Evolutionary conservation across 2,888 invertebrate genomes (phyloP).

Genomic region (Eumerus sabulonum): DNA sequence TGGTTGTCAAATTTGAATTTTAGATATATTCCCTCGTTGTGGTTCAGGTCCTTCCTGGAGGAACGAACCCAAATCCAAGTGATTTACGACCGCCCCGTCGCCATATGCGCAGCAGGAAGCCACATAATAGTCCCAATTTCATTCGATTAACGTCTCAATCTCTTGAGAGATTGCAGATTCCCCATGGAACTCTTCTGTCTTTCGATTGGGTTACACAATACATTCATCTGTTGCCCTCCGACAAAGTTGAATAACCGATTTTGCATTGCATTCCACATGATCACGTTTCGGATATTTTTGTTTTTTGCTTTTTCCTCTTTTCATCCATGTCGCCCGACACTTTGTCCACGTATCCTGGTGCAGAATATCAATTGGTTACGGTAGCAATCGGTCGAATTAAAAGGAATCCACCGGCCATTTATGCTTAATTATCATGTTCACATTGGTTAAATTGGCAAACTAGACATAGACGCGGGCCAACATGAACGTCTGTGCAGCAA

Average conservation of each 20-base stretch:
- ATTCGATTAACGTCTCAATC: conserved; percentile 43
- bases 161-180: conserved; percentile 29
- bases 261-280: conserved; percentile 29
- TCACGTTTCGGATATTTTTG: conserved; percentile 4
- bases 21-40: conserved; percentile 33
- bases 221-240: conserved; percentile 25
- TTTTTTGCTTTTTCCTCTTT: conserved; percentile 18
- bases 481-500: not conserved
- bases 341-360: conserved; percentile 38
- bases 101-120: conserved; percentile 43
- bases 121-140: conserved; percentile 42
- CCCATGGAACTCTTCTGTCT: conserved; percentile 20
- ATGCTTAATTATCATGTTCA: conserved; percentile 66
- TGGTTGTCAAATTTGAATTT: conserved; percentile 55
- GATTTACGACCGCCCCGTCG: conserved; percentile 39
- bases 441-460: conserved; percentile 63
- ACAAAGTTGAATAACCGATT: conserved; percentile 66
- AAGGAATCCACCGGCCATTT: conserved; percentile 52
- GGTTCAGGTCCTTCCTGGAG: conserved; percentile 30
- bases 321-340: conserved; percentile 28
- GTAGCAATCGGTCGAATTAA: conserved; percentile 45
- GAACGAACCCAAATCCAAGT: conserved; percentile 56
- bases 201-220: not conserved
- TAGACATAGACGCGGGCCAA: conserved; percentile 36
- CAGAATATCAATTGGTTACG: conserved; percentile 59